Base-by-base conservation (phyloP, 2,888 invertebrate genomes). In the Luperina testacea region DNA sequence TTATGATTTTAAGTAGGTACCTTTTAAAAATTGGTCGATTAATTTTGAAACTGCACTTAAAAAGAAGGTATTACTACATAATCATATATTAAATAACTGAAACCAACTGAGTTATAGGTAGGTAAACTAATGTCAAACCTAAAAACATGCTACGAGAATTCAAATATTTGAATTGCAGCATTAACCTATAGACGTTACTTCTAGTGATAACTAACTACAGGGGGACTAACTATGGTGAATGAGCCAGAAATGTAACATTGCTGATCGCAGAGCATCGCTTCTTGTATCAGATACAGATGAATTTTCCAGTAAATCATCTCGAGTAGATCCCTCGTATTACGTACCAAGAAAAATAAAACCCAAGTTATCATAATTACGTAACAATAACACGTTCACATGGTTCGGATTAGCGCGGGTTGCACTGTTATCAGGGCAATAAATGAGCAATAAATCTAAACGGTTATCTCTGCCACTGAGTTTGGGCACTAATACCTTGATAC, bases 371-470 rank as follows among this genome's bases (percentile, higher is more conserved):
- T 74, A 64, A 84, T 87, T 87, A 88, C 63, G 78, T 88, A 86
- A 82, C 75, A 83, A 80, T 80, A 81, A 77, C 45, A 78, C 51
- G 68, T 72, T 83, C 80, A 75, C 81, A 87, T 84, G 81, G 71
- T 75, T 42, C 48, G 85, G 86, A 92, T 93, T 93, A 89, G 72
- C 68, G 70, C 72, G 78, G 88, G 77, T 87, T 83, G 87, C 84
- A 87, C 32, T 77, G 77, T 89, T 89, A 89, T 89, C 89, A 76
- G 8, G 27, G 80, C 81, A 92, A 91, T 92, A 94, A 93, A 91
- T 90, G 89, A 90, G 82, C 79, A 86, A 89, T 93, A 93, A 94
- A 94, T 94, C 93, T 92, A 92, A 92, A 92, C 90, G 75, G 87
- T 92, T 94, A 94, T 92, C 93, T 88, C 69, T 89, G 91, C 90